Percentiles rank a stretch among this genome's conserved stretches.
These are phyloP conservation scores for Dicrurus megarhynchus DNA, from an alignment of 2,113 vertebrate species.

Conservation along the genomic window DNA sequence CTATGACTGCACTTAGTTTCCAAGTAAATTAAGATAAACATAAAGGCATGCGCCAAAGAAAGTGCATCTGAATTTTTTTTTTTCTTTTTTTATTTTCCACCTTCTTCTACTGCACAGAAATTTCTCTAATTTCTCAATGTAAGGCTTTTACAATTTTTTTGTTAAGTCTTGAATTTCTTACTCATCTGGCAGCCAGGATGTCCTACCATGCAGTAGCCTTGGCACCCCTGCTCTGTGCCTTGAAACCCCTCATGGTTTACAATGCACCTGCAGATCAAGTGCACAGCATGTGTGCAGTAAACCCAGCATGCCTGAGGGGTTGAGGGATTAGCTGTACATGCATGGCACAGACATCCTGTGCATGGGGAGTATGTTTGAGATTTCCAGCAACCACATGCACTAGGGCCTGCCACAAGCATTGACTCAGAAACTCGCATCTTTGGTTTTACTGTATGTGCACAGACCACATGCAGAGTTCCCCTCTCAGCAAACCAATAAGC, in stretches of 20 bases:
- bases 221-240: not conserved
- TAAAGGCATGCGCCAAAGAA: not conserved
- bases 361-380: not conserved
- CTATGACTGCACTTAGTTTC: not conserved
- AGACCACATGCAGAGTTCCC: no score
- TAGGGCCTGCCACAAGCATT: not conserved
- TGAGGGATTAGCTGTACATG: not conserved
- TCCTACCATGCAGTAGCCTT: not conserved
- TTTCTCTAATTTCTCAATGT: no score
- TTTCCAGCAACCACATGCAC: not conserved
- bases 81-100: accelerated
- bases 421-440: not conserved
- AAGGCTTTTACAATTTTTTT: not conserved
- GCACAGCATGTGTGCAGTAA: not conserved
- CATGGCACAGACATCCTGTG: not conserved
- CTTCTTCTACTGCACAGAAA: not conserved
- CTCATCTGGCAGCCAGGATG: not conserved
- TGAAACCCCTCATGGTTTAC: not conserved
- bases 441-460: not conserved
- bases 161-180: not conserved
- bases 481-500: not conserved
- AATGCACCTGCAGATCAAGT: not conserved
- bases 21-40: not conserved
- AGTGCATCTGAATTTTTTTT: not conserved
- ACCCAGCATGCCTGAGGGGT: not conserved